Base-by-base conservation (phyloP, 2,113 vertebrate species). In the Dipodomys ordii region DNA sequence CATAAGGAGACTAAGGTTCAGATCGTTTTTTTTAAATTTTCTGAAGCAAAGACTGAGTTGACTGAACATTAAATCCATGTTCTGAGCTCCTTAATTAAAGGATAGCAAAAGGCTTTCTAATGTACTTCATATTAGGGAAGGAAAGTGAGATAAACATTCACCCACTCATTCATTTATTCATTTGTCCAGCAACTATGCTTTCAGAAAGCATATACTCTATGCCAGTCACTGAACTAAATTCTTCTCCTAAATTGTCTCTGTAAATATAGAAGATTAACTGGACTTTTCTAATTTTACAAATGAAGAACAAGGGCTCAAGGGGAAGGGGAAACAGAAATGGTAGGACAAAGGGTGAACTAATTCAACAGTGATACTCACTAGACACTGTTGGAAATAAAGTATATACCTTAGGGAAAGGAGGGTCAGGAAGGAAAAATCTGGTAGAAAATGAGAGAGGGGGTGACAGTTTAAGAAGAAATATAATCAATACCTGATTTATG, bases 71-170 rank as follows among this genome's bases (percentile, higher is more conserved):
- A 94, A 1, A 84, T 88, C 30, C n/a, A 84, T 64, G 15, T 27
- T 80, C 53, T 94, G 88, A 49, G 53, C 19, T 71, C 67, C 83
- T 84, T 93, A 87, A 94, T 68, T 93, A 84, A 93, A 79, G 30
- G 39, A 87, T 60, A 78, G 30, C 18, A 92, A 90, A 93, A 88
- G 2, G 68, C 68, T 89, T 86, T 53, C 62, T 49, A 87, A 90
- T 7, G 25, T 22, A 84, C 10, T 96, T 94, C 30, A 73, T 69
- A 77, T 91, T 18, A 72, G 12, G 28, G 9, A 83, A 6, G 25
- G 3, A 83, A 6, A 35, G 9, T 81, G 16, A 90, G n/a, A 76
- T 64, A 83, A 83, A 32, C 46, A 95, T 71, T 39, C 35, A 67
- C 28, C 57, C 30, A 72, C 49, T 81, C 16, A 67, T 68, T 77